These are phyloP conservation scores for Lerema accius DNA, from an alignment of 1,140 invertebrate genomes.

Conservation along the genomic window DNA sequence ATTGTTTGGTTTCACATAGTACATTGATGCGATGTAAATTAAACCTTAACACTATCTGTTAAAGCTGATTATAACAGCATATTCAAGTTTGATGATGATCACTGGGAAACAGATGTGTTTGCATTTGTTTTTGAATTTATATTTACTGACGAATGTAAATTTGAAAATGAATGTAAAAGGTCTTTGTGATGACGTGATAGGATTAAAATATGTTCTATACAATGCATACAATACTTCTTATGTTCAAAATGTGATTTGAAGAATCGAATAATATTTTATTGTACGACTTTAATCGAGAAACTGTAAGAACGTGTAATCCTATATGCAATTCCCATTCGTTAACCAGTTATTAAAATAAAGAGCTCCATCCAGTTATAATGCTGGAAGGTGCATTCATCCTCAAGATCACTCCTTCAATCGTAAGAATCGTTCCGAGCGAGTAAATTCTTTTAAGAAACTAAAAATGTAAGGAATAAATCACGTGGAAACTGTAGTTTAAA, in stretches of 20 bases:
- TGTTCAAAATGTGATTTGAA: too few species aligned
- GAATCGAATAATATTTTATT: too few species aligned
- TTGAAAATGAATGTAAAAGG: slow-evolving; percentile 35
- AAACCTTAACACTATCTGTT: slow-evolving; percentile 1
- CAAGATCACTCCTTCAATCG: neutral
- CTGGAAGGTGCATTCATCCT: neutral
- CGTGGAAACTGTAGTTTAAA: neutral
- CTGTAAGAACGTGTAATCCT: too few species aligned
- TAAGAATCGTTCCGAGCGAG: neutral
- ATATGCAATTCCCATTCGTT: too few species aligned
- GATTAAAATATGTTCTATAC: too few species aligned
- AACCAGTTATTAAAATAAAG: too few species aligned
- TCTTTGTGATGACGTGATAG: neutral
- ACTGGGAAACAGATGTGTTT: neutral
- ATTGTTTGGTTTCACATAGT: slow-evolving; percentile 11
- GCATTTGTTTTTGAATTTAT: slow-evolving; percentile 43
- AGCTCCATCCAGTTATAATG: too few species aligned
- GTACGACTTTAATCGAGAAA: too few species aligned
- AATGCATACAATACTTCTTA: too few species aligned
- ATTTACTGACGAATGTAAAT: slow-evolving; percentile 27
- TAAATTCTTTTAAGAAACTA: neutral
- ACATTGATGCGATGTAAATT: neutral
- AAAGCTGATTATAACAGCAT: neutral
- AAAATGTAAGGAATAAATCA: neutral
- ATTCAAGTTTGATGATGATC: too few species aligned